Evolutionary conservation across 2,797 vertebrate genomes (phyloP).

Genomic region (Parauchenoglanis punctatus): DNA sequence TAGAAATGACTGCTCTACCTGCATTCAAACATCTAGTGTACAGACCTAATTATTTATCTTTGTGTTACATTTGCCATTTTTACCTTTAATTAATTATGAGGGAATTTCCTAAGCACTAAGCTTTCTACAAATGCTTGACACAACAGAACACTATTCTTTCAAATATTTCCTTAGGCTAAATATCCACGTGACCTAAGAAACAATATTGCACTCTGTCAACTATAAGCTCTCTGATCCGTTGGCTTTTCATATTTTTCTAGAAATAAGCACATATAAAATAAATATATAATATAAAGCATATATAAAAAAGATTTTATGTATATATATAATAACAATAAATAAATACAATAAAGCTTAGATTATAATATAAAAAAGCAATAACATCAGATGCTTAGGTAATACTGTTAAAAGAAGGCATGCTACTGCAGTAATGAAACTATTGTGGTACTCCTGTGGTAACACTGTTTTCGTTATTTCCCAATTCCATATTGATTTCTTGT

Average conservation of each 20-base stretch:
- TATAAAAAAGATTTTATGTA: too few species aligned
- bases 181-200: background rate
- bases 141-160: background rate
- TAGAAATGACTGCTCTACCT: background rate
- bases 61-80: background rate
- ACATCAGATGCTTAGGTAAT: background rate
- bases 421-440: background rate
- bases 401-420: too few species aligned
- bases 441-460: background rate
- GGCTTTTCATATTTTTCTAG: background rate
- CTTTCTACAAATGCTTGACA: background rate
- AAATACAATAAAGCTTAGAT: background rate
- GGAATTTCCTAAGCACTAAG: background rate
- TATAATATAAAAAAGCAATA: background rate
- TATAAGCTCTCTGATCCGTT: background rate
- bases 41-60: background rate
- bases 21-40: background rate
- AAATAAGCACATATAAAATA: background rate
- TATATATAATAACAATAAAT: background rate
- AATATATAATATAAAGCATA: too few species aligned
- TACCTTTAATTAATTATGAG: background rate
- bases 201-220: background rate
- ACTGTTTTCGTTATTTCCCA: slow-evolving; percentile 1
- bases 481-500: slow-evolving; percentile 34
- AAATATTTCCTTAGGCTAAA: background rate